Percentiles rank a stretch among this genome's conserved stretches.
Evolutionary conservation across 2,797 vertebrate species (phyloP).

Genomic region (Sus cebifrons): DNA sequence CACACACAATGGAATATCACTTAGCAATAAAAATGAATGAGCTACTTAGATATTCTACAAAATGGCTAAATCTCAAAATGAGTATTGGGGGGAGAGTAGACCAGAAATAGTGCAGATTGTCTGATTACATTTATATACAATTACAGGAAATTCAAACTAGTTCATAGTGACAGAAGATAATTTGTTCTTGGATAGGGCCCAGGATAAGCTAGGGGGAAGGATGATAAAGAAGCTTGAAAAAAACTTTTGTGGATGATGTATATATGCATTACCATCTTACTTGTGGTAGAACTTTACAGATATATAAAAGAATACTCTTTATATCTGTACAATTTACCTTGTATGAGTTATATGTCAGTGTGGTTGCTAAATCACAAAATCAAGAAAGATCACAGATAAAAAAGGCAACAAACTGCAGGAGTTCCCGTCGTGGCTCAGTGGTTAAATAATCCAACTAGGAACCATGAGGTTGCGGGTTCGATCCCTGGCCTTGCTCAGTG

Average conservation of each 20-base stretch:
- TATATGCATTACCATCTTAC: not conserved
- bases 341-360: not conserved
- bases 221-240: not conserved
- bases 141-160: not conserved
- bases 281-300: not conserved
- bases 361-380: slow-evolving; percentile 20
- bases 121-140: not conserved
- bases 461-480: too few relatives aligned
- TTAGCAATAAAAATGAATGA: not conserved
- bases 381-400: not conserved
- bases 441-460: too few relatives aligned
- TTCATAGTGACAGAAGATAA: not conserved
- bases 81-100: not conserved
- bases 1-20: not conserved
- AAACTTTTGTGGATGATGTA: not conserved
- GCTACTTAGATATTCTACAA: not conserved
- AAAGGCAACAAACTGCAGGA: not conserved
- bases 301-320: not conserved
- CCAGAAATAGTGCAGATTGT: not conserved
- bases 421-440: too few relatives aligned
- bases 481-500: too few relatives aligned
- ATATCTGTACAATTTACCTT: not conserved
- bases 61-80: slow-evolving; percentile 10
- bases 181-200: not conserved
- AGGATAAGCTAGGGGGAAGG: not conserved